Conservation (phyloP, 2,888 invertebrate species). For the Heliconius erato region DNA sequence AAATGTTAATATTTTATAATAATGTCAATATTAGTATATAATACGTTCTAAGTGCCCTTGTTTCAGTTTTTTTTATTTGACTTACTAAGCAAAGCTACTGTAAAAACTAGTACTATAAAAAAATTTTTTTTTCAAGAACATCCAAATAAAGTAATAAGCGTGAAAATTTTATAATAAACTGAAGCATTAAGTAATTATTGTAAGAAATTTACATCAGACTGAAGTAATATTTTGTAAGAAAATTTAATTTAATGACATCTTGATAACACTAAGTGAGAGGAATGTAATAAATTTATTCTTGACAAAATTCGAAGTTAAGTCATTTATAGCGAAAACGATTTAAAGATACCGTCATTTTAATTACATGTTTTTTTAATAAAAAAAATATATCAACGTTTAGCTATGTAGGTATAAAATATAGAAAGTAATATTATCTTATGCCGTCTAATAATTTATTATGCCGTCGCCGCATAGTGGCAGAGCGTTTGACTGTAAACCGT, state of each 20-base stretch:
- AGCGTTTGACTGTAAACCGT: too few relatives aligned
- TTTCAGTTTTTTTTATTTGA: too few relatives aligned
- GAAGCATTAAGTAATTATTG: background rate
- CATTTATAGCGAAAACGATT: background rate
- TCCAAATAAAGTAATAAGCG: background rate
- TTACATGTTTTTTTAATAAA: background rate
- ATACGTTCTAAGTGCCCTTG: too few relatives aligned
- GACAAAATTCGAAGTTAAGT: conserved; percentile 19
- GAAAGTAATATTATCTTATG: too few relatives aligned
- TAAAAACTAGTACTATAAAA: too few relatives aligned
- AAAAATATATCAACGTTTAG: background rate
- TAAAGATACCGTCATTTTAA: background rate
- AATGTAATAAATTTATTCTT: conserved; percentile 37
- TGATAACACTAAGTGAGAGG: conserved; percentile 26
- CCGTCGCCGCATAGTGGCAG: too few relatives aligned
- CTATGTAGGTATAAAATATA: too few relatives aligned
- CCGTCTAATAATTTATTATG: too few relatives aligned
- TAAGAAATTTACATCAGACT: background rate
- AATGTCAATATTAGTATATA: too few relatives aligned
- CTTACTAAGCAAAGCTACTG: too few relatives aligned
- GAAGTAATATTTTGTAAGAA: conserved; percentile 26
- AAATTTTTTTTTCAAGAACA: too few relatives aligned
- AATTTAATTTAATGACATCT: conserved; percentile 32
- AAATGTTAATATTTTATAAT: too few relatives aligned
- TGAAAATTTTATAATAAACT: background rate